These are phyloP conservation scores for Podocnemis expansa DNA, from an alignment of 2,113 vertebrate genomes.

Conservation along the genomic window DNA sequence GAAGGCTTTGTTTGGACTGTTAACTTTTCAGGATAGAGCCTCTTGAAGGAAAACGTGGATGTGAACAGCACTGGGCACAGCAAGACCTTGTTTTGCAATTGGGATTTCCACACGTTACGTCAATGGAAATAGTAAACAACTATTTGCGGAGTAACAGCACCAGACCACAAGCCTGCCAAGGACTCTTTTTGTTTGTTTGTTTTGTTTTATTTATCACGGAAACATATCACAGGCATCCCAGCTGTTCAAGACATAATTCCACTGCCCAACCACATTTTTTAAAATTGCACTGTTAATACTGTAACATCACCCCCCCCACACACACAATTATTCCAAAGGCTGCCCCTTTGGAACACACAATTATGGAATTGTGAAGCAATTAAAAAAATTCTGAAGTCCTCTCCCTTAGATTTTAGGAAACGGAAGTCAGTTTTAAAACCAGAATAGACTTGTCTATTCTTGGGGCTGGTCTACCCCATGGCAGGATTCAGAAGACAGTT, in stretches of 20 bases:
- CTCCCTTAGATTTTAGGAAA: neutral
- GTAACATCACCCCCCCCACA: neutral
- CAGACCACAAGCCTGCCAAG: neutral
- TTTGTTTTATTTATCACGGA: neutral
- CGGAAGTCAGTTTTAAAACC: neutral
- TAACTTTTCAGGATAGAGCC: neutral
- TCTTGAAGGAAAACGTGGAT: neutral
- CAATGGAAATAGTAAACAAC: neutral
- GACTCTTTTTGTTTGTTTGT: neutral
- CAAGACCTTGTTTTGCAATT: neutral
- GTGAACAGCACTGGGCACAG: neutral
- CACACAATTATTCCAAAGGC: no score
- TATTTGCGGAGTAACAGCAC: neutral
- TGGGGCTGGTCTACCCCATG: no score
- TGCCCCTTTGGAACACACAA: no score
- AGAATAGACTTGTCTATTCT: neutral
- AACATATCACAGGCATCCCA: neutral
- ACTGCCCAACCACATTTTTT: neutral
- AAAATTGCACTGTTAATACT: neutral
- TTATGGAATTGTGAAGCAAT: neutral
- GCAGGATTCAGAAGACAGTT: no score
- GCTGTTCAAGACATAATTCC: neutral
- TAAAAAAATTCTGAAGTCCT: neutral
- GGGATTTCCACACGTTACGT: neutral
- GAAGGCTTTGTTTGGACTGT: no score